Percentiles rank a stretch among this genome's conserved stretches.
Evolutionary conservation across 2,888 invertebrate species (phyloP).

Genomic region (Tinea trinotella): DNA sequence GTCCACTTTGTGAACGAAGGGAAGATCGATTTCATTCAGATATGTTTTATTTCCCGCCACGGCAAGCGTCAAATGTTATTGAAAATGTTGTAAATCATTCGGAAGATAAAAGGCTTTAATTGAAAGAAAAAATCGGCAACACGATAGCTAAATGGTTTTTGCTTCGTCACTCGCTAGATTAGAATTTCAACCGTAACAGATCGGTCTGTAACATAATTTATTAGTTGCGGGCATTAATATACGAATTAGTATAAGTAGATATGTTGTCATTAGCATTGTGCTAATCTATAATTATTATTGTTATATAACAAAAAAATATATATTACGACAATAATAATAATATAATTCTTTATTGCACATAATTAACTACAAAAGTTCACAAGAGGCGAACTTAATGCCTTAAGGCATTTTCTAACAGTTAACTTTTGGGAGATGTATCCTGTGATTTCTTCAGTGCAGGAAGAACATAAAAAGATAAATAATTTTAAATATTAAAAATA

Average conservation of each 20-base stretch:
- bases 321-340: too few relatives aligned
- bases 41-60: constrained; percentile 30
- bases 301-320: too few relatives aligned
- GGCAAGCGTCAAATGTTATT: constrained; percentile 31
- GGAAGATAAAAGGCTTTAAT: constrained; percentile 57
- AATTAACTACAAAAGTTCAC: too few relatives aligned
- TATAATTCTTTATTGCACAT: too few relatives aligned
- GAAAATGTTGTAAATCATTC: constrained; percentile 48
- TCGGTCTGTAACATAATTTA: constrained; percentile 51
- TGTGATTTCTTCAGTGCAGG: too few relatives aligned
- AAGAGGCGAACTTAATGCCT: too few relatives aligned
- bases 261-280: neutral
- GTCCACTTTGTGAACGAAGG: constrained; percentile 17
- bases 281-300: too few relatives aligned
- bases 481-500: too few relatives aligned
- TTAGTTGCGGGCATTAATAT: constrained; percentile 37
- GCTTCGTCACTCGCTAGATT: constrained; percentile 61
- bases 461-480: too few relatives aligned
- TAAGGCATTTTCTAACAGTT: too few relatives aligned
- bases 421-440: too few relatives aligned
- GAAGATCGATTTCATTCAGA: constrained; percentile 17
- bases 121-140: constrained; percentile 53
- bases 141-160: constrained; percentile 42
- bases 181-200: constrained; percentile 55
- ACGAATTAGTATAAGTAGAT: neutral